Evolutionary conservation across 2,797 vertebrate species (phyloP).

Genomic region (Microctenopoma steveboyesi): DNA sequence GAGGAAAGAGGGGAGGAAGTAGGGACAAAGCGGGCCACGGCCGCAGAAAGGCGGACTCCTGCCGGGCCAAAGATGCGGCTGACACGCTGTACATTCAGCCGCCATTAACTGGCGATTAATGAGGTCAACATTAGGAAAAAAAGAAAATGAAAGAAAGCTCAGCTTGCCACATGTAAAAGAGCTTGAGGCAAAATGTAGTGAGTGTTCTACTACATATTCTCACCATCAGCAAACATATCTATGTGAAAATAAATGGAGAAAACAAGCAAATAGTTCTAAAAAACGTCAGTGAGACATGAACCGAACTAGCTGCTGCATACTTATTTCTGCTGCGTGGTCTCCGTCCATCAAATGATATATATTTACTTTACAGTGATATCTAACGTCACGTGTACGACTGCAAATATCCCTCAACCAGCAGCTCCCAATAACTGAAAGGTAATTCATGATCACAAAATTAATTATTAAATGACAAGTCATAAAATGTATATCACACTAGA

Average conservation of each 20-base stretch:
- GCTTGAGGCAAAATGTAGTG: constrained; percentile 15
- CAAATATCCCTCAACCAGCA: neutral
- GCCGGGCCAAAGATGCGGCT: constrained; percentile 65
- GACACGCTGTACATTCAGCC: constrained; percentile 65
- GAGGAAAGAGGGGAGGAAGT: constrained; percentile 57
- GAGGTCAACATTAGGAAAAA: constrained; percentile 40
- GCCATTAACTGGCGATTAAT: constrained; percentile 69
- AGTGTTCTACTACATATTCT: neutral
- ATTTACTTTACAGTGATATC: too few relatives aligned
- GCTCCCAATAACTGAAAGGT: neutral
- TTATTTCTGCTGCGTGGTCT: too few relatives aligned
- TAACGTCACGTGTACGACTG: too few relatives aligned
- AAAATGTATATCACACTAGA: neutral
- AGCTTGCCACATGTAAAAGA: constrained; percentile 14
- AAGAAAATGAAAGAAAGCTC: constrained; percentile 5
- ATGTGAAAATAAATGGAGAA: too few relatives aligned
- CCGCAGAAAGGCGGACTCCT: constrained; percentile 61
- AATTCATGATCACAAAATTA: neutral
- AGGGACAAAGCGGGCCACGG: constrained; percentile 62
- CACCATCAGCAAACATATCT: too few relatives aligned
- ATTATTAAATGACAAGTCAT: neutral
- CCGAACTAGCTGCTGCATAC: too few relatives aligned
- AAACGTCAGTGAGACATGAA: neutral
- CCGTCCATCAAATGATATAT: neutral
- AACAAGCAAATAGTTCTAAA: neutral